Base-by-base conservation (phyloP, 2,888 invertebrate genomes). In the Deroplatys truncata region DNA sequence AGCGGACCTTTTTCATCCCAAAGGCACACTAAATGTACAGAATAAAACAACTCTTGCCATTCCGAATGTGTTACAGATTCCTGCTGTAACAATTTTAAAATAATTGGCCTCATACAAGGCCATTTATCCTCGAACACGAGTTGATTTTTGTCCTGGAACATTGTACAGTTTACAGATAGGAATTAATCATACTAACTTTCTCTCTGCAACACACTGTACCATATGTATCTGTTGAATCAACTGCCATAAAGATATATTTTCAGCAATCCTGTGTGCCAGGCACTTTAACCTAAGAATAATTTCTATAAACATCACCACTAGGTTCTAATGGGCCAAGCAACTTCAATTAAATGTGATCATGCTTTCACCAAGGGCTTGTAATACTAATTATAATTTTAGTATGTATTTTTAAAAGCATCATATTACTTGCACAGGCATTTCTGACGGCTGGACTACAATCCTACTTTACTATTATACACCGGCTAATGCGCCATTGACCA, bases 11-110 rank as follows among this genome's bases (percentile, higher is more conserved):
- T 98, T 92, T 99, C 99, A 94, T 99, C 98, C 99, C 99, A 99
- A 90, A 99, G 94, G 93, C 98, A 98, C 25, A 99, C 98, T 90
- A 97, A 96, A 94, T 99, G 99, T 28, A 99, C 98, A 89, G 98
- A 96, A 94, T 98, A 98, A 94, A 99, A 99, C 86, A 99, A 94
- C 94, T 98, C 98, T 93, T 99, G 99, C 99, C 99, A 99, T 95
- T 99, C 99, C 90, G 95, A 95, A 92, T 98, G 97, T 25, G 98
- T 97, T 1, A 99, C 99, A 13, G 98, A 95, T 94, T 99, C 98
- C 94, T 99, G 99, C 92, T 98, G 96, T 88, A 99, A 94, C 90
- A 99, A 95, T 94, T 99, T 98, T 91, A 98, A 94, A 90, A 99
- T 98, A 92, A 98, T 98, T 20, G 98, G 98, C 91, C 98, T 96